Evolutionary conservation across 2,797 vertebrate genomes (phyloP).

Genomic region (Halcyon badia): DNA sequence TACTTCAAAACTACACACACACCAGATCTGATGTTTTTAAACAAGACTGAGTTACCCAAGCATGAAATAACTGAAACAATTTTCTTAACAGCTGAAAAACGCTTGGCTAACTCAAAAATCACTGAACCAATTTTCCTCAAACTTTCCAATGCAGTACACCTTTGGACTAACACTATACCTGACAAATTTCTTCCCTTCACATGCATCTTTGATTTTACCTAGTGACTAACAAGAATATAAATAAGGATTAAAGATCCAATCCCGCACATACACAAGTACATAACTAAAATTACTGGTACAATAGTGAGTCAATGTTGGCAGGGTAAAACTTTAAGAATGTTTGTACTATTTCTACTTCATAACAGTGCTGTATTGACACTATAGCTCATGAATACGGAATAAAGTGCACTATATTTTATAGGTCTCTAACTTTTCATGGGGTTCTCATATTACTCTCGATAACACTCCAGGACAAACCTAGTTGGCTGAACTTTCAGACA

Average conservation of each 20-base stretch:
- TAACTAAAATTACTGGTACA: conserved; percentile 9
- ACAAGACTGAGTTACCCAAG: conserved; percentile 58
- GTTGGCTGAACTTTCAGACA: conserved; percentile 15
- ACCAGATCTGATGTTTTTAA: conserved; percentile 65
- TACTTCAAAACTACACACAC: conserved; percentile 8
- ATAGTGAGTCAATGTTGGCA: background rate
- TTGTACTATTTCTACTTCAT: conserved; percentile 3
- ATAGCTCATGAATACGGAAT: conserved; percentile 53
- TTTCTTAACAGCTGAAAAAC: conserved; percentile 78
- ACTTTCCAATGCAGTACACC: conserved; percentile 50
- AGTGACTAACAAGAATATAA: background rate
- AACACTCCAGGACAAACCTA: conserved; percentile 20
- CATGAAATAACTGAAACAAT: conserved; percentile 72
- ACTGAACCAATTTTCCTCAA: conserved; percentile 69
- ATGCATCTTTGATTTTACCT: background rate
- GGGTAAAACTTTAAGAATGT: background rate
- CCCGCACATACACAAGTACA: background rate
- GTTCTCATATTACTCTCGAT: conserved; percentile 32
- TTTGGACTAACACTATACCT: conserved; percentile 41
- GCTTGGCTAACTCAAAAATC: conserved; percentile 74
- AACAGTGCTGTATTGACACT: background rate
- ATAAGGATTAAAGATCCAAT: conserved; percentile 19
- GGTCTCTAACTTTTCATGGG: conserved; percentile 51
- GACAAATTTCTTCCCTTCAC: conserved; percentile 3
- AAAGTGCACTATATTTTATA: conserved; percentile 56